These are phyloP conservation scores for Deilephila porcellus DNA, from an alignment of 2,888 invertebrate genomes.

Conservation along the genomic window DNA sequence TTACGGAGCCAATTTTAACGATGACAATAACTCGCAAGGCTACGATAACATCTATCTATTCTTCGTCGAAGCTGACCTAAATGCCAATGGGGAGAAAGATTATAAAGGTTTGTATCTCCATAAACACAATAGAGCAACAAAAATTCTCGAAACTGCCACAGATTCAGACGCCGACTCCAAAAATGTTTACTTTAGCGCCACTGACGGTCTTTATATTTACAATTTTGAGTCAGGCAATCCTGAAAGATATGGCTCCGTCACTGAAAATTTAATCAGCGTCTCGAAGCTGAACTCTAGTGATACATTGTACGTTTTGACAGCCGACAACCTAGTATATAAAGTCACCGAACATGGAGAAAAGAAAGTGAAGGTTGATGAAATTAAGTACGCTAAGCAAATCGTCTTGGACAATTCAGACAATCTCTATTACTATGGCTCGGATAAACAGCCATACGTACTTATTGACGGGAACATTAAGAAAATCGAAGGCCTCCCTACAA, in stretches of 20 bases:
- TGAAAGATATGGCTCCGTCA: constrained; percentile 48
- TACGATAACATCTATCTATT: constrained; percentile 30
- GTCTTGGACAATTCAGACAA: constrained; percentile 63
- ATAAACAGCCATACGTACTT: constrained; percentile 56
- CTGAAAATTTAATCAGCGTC: constrained; percentile 58
- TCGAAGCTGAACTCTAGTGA: constrained; percentile 57
- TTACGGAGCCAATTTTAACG: constrained; percentile 43
- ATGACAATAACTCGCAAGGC: constrained; percentile 33
- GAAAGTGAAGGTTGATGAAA: constrained; percentile 55
- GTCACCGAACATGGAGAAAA: constrained; percentile 62
- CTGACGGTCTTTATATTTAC: constrained; percentile 56
- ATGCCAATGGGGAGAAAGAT: constrained; percentile 42
- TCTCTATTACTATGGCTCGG: constrained; percentile 58
- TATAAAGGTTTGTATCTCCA: constrained; percentile 57
- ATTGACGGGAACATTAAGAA: constrained; percentile 51
- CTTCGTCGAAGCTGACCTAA: constrained; percentile 49
- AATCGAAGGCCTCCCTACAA: constrained; percentile 59
- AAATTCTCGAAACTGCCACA: constrained; percentile 56
- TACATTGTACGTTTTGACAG: constrained; percentile 61
- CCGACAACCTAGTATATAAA: constrained; percentile 60
- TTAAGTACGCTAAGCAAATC: constrained; percentile 61
- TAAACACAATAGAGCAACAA: constrained; percentile 45
- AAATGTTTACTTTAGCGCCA: constrained; percentile 47
- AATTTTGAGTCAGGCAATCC: constrained; percentile 45
- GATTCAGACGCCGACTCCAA: constrained; percentile 50